Evolutionary conservation across 1,140 invertebrate species (phyloP).

Genomic region (Anagrus nilaparvatae): DNA sequence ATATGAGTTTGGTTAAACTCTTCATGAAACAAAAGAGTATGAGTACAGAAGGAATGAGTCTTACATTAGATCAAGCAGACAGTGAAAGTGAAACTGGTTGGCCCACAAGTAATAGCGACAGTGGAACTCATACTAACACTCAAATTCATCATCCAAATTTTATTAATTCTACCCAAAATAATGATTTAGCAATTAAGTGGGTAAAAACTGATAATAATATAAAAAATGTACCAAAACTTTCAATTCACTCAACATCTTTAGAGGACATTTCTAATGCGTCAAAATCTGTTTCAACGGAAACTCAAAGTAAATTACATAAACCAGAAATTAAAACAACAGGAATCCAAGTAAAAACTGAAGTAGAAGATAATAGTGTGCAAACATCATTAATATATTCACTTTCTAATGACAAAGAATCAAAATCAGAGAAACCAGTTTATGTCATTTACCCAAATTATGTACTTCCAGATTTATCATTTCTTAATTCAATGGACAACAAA

Average conservation of each 20-base stretch:
- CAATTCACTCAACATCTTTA: conserved; percentile 13
- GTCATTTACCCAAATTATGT: conserved; percentile 88
- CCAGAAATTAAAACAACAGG: conserved; percentile 6
- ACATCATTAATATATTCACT: conserved; percentile 34
- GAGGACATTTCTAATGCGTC: conserved; percentile 9
- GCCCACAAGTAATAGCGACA: conserved; percentile 35
- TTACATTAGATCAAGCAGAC: conserved; percentile 37
- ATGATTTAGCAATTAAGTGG: conserved; percentile 40
- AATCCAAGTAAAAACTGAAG: conserved; percentile 31
- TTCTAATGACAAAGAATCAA: conserved; percentile 17
- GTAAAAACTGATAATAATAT: conserved; percentile 27
- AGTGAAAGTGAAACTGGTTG: conserved; percentile 33
- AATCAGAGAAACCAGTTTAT: conserved; percentile 62
- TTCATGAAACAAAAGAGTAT: conserved; percentile 84
- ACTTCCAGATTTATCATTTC: conserved; percentile 77
- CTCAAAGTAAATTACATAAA: not conserved
- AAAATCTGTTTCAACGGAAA: not conserved
- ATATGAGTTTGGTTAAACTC: conserved; percentile 75
- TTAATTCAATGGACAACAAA: conserved; percentile 52
- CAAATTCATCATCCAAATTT: conserved; percentile 29
- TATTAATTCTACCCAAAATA: no score
- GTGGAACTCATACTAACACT: conserved; percentile 29
- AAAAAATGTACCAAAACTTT: not conserved
- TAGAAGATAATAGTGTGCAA: conserved; percentile 37
- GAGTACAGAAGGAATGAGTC: conserved; percentile 56